Evolutionary conservation across 2,888 invertebrate species (phyloP), one percentile per base, ranked within the genome.

Genomic region (Noctua pronuba): DNA sequence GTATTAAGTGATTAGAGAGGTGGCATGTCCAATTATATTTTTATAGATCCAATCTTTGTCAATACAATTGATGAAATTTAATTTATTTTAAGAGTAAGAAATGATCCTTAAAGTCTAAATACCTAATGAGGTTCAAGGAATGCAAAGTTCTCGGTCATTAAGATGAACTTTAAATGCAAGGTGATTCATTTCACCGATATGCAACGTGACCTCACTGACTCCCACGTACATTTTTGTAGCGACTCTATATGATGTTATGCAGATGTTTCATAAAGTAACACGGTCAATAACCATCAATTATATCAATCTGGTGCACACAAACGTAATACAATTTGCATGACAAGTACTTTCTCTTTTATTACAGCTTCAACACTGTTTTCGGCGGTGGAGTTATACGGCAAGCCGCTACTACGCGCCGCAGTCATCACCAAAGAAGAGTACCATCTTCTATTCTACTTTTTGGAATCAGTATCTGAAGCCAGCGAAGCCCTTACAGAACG

Each of bases 311-410:
- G 83, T 88, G 85, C 86, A 88, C 73, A 85, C 74, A 70, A 84
- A 84, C 81, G 78, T 88, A 85, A 83, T 82, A 86, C 69, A 84
- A 79, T 88, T 88, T 83, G 78, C 74, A 83, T 90, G 82, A 88
- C 75, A 85, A 83, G 84, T 84, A 88, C 89, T 91, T 91, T 92
- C 89, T 92, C 89, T 91, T 92, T 93, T 91, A 87, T 96, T 96
- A 83, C 96, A 97, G 97, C 96, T 88, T 94, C 96, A 82, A 97
- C 97, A 82, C 92, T 98, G 80, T 97, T 97, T 92, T 97, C 97
- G 83, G 97, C 97, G 70, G 96, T 97, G 87, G 97, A 97, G 91
- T 93, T 97, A 77, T 98, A 97, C 91, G 97, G 97, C 35, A 97
- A 97, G 88, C 97, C 97, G 2, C 94, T 98, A 76, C 91, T 96